Conservation (phyloP, 1,140 invertebrate genomes). For the Nebria ingens region DNA sequence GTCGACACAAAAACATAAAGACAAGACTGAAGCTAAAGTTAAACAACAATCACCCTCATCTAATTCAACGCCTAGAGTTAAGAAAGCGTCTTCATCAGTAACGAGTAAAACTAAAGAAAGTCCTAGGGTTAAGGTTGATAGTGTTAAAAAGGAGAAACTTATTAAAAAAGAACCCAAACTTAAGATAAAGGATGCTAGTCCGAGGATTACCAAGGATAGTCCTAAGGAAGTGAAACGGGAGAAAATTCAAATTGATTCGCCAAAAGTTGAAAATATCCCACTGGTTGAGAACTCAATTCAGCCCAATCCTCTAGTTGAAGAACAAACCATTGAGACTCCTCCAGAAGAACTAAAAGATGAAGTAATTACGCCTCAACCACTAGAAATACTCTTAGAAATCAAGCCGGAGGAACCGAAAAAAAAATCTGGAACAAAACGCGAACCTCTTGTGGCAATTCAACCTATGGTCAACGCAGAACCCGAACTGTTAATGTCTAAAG, state of each 20-base stretch:
- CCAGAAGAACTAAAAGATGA: not conserved
- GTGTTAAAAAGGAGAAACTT: not conserved
- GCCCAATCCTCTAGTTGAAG: too few species aligned
- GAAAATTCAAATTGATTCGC: not conserved
- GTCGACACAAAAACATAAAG: not conserved
- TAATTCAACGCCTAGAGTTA: not conserved
- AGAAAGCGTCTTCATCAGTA: not conserved
- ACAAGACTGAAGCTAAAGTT: slow-evolving; percentile 19
- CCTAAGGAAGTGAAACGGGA: slow-evolving; percentile 1
- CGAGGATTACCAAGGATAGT: slow-evolving; percentile 19
- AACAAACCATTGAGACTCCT: slow-evolving; percentile 6
- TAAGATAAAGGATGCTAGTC: not conserved
- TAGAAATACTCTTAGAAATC: slow-evolving; percentile 13
- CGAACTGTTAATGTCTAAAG: slow-evolving; percentile 13
- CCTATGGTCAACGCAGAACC: slow-evolving; percentile 13
- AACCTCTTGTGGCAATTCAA: slow-evolving; percentile 12
- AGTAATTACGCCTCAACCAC: slow-evolving; percentile 8
- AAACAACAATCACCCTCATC: slow-evolving; percentile 15
- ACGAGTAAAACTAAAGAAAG: slow-evolving; percentile 6
- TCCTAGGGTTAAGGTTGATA: slow-evolving; percentile 6
- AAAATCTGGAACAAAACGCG: too few species aligned
- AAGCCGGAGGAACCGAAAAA: slow-evolving; percentile 7
- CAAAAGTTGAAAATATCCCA: not conserved
- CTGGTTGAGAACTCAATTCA: not conserved
- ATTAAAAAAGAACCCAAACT: not conserved